Evolutionary conservation across 2,888 invertebrate species (phyloP), one percentile per base, ranked within the genome.

Genomic region (Resseliella maxima): DNA sequence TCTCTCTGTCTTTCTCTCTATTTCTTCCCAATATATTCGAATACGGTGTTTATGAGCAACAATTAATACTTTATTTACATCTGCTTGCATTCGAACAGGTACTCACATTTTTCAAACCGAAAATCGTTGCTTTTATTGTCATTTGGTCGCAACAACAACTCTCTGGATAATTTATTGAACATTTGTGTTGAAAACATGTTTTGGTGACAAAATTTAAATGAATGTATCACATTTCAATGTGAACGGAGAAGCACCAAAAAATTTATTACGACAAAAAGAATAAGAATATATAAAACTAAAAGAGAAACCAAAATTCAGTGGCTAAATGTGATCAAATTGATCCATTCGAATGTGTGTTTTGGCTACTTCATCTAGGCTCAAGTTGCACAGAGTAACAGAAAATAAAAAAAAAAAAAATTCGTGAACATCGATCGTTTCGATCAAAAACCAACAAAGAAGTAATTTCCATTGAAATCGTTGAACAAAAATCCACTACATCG

Each of bases 31-130:
- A n/a, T n/a, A n/a, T n/a, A n/a, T n/a, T n/a, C n/a, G n/a, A n/a
- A n/a, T n/a, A 18, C 8, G 24, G 83, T 83, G 83, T 83, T 83
- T 83, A 83, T 83, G 38, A 24, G n/a, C 38, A 83, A 38, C 83
- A 38, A 83, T 83, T 83, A 83, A 83, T 83, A 83, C 83, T 50
- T 15, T 83, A 83, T 83, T 83, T 83, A 83, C 83, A 83, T 83
- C 38, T 83, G 83, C 46, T 83, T 83, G 35, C 72, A 35, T 12
- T 24, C 72, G 72, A 72, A 72, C 72, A 35, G 72, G 72, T 72
- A 72, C 31, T 31, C 72, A 2, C 0, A 15, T 50, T 50, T 18
- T 2, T 15, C 72, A n/a, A 72, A 31, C 15, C 72, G 31, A 12
- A 18, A 50, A 50, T 15, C 72, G 72, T 35, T 72, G 6, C 35